A percentile compares a stretch with the other conserved stretches of the same genome.
phyloP scores from a whole-genome alignment of 2,113 vertebrate genomes.

The Vanacampus margaritifer region DNA sequence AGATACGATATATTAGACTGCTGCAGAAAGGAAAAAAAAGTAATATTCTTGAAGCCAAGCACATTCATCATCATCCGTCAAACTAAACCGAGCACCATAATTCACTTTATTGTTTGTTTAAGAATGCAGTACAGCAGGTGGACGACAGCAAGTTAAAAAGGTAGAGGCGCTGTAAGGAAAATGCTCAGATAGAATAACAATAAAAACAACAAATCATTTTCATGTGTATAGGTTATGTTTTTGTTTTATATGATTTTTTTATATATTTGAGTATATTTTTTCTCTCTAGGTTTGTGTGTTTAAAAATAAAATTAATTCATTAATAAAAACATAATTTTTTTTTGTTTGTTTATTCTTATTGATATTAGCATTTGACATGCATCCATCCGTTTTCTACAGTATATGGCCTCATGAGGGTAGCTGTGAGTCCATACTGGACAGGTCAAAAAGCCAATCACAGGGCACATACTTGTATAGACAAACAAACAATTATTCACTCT shows the following conservation, averaged over 20 bases:
- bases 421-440: too few species aligned
- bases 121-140: slow-evolving; percentile 29
- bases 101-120: slow-evolving; percentile 35
- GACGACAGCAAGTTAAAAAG: not conserved
- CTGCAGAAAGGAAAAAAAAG: slow-evolving; percentile 25
- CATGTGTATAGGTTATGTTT: too few species aligned
- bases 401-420: too few species aligned
- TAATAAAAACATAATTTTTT: too few species aligned
- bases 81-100: slow-evolving; percentile 54
- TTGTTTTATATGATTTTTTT: too few species aligned
- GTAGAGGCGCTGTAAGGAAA: slow-evolving; percentile 32
- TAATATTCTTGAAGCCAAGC: slow-evolving; percentile 49
- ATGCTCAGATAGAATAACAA: not conserved
- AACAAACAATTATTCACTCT: not conserved
- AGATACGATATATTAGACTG: not conserved
- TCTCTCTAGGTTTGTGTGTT: too few species aligned
- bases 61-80: slow-evolving; percentile 62
- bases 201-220: too few species aligned
- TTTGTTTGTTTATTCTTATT: not conserved
- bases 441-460: not conserved
- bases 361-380: not conserved
- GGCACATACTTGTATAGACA: not conserved
- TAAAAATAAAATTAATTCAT: too few species aligned
- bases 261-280: too few species aligned
- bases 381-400: too few species aligned